Conservation (phyloP, 2,888 invertebrate genomes). For the Calameuta filiformis region DNA sequence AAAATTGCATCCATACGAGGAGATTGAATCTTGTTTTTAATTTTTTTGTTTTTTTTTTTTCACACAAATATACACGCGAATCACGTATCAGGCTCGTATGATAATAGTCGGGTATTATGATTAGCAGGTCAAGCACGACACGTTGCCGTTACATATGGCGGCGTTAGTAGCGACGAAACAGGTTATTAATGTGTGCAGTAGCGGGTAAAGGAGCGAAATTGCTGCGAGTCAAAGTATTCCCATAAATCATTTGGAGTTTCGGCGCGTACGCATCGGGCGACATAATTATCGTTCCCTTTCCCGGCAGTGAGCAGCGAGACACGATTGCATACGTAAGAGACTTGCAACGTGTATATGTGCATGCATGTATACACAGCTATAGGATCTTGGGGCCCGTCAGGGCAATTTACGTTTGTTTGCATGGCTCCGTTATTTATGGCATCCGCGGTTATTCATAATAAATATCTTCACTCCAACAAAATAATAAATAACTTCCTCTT, state of each 20-base stretch:
- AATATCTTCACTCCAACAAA: conserved; percentile 38
- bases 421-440: conserved; percentile 37
- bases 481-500: conserved; percentile 36
- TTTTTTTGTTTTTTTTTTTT: too few species aligned
- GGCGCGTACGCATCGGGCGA: conserved; percentile 30
- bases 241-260: conserved; percentile 11
- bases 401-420: conserved; percentile 31
- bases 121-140: neutral
- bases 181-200: neutral
- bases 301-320: conserved; percentile 20
- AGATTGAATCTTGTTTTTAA: neutral
- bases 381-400: neutral
- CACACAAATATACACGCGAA: neutral
- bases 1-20: neutral
- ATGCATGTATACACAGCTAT: too few species aligned
- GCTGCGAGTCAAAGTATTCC: neutral
- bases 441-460: conserved; percentile 38
- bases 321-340: conserved; percentile 25
- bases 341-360: too few species aligned
- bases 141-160: neutral
- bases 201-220: conserved; percentile 6
- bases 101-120: neutral
- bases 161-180: neutral
- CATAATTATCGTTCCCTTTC: conserved; percentile 48
- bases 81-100: neutral